Percentiles rank a stretch among this genome's conserved stretches.
phyloP scores from a whole-genome alignment of 1,140 invertebrate genomes.

The Chrysomallon squamiferum region DNA sequence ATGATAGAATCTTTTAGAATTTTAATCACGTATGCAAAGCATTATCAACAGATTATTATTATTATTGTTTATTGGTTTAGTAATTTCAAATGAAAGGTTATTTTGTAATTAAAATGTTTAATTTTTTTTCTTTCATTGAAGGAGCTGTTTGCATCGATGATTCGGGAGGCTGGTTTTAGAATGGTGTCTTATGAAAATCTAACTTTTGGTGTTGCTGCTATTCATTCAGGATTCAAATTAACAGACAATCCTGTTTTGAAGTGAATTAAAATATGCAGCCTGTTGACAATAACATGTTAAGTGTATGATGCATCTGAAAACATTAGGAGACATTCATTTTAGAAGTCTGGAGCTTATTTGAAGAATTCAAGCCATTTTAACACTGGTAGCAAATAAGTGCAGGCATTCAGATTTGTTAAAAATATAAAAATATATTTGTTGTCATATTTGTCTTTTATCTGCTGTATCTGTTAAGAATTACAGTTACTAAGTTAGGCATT shows the following conservation, averaged over 20 bases:
- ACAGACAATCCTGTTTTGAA: constrained; percentile 14
- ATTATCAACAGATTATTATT: too few species aligned
- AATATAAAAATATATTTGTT: too few species aligned
- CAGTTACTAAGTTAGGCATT: too few species aligned
- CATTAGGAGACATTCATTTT: neutral
- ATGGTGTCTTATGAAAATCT: constrained; percentile 89
- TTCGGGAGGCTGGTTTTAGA: constrained; percentile 84
- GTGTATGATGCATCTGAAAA: neutral
- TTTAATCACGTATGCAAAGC: too few species aligned
- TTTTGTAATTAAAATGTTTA: too few species aligned
- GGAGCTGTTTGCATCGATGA: constrained; percentile 89
- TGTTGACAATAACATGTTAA: neutral
- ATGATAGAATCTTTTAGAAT: too few species aligned
- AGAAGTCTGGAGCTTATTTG: neutral
- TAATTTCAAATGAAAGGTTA: too few species aligned
- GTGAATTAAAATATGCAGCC: neutral
- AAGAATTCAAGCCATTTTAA: neutral
- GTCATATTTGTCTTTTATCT: too few species aligned
- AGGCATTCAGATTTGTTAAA: too few species aligned
- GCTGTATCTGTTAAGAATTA: too few species aligned
- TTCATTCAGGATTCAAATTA: constrained; percentile 92
- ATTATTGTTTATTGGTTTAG: too few species aligned
- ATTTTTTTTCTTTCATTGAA: constrained; percentile 63
- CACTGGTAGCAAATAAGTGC: too few species aligned
- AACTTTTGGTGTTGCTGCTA: constrained; percentile 86